These are phyloP conservation scores for Trichonephila inaurata DNA, from an alignment of 1,140 invertebrate genomes.

Conservation along the genomic window DNA sequence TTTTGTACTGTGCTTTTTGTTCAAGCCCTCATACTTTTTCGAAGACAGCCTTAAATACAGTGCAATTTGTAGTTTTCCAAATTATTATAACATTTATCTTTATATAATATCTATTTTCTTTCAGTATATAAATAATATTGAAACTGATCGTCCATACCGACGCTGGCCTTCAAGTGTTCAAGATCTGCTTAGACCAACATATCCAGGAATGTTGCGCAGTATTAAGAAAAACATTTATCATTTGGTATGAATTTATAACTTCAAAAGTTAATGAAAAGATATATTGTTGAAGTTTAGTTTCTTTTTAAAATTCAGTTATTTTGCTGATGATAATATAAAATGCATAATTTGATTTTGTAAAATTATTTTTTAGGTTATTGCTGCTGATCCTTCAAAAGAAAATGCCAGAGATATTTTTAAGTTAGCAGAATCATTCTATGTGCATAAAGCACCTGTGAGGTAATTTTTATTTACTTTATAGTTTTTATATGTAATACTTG, in stretches of 20 bases:
- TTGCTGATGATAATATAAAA: no score
- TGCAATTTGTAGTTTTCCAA: no score
- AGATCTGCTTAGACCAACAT: conserved; percentile 95
- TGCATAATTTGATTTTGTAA: conserved; percentile 47
- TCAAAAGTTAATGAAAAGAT: neutral
- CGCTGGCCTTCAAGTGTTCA: conserved; percentile 93
- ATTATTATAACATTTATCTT: no score
- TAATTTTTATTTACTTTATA: conserved; percentile 70
- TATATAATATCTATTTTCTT: conserved; percentile 73
- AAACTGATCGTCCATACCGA: conserved; percentile 91
- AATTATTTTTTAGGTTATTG: conserved; percentile 86
- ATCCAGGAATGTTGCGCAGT: conserved; percentile 97
- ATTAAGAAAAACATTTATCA: conserved; percentile 97
- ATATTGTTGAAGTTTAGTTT: neutral
- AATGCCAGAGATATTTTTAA: conserved; percentile 88
- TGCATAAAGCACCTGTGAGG: conserved; percentile 88
- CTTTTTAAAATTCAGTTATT: no score
- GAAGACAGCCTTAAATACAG: no score
- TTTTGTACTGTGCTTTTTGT: no score
- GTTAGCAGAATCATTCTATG: conserved; percentile 94
- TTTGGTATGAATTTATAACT: conserved; percentile 84
- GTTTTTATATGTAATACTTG: no score
- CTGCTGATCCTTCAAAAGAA: conserved; percentile 91
- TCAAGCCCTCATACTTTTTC: no score
- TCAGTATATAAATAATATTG: conserved; percentile 97